Evolutionary conservation across 2,888 invertebrate species (phyloP).

Genomic region (Cynaeus angustus): DNA sequence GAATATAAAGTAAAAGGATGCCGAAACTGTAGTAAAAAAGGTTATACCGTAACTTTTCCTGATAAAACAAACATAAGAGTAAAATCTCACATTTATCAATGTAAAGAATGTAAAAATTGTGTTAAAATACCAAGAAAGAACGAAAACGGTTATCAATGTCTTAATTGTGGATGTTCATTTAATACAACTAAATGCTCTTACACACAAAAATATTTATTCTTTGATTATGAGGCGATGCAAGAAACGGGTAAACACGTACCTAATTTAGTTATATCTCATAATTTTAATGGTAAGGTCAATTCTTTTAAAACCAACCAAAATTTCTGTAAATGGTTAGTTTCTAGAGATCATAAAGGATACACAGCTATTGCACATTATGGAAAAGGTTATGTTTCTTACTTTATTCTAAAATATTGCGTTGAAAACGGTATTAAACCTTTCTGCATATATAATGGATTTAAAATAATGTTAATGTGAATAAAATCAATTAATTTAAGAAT

Average conservation of each 20-base stretch:
- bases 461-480: conserved; percentile 50
- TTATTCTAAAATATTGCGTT: conserved; percentile 41
- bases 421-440: conserved; percentile 51
- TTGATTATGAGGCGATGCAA: conserved; percentile 50
- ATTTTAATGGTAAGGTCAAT: conserved; percentile 46
- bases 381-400: conserved; percentile 21
- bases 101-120: conserved; percentile 45
- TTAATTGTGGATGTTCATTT: conserved; percentile 38
- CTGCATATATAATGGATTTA: conserved; percentile 45
- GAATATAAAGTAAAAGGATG: conserved; percentile 4
- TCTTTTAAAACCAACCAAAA: conserved; percentile 7
- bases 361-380: conserved; percentile 7
- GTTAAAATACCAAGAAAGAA: conserved; percentile 36
- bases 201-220: conserved; percentile 47
- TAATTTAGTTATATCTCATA: conserved; percentile 45
- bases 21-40: conserved; percentile 31
- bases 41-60: conserved; percentile 34
- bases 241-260: conserved; percentile 42
- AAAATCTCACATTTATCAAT: conserved; percentile 36
- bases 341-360: conserved; percentile 6
- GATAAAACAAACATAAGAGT: conserved; percentile 21
- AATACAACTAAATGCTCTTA: conserved; percentile 25
- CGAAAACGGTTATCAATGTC: conserved; percentile 35
- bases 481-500: conserved; percentile 50
- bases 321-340: conserved; percentile 4